These are phyloP conservation scores for Drosophila parvula DNA, from an alignment of 1,140 invertebrate species.

Conservation along the genomic window DNA sequence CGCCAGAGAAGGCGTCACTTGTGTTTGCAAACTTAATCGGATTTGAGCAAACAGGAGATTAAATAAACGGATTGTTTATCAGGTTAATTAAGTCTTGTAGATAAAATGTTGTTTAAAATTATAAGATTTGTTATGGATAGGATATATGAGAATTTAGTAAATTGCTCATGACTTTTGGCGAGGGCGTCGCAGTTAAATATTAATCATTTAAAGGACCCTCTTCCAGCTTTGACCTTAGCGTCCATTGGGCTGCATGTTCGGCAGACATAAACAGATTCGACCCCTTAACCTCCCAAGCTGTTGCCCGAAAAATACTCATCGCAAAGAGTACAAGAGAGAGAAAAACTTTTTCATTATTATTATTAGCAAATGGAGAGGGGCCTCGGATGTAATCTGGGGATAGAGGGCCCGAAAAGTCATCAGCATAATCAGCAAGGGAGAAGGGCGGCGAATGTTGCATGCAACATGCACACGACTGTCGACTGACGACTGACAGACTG, in stretches of 20 bases:
- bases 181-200: neutral
- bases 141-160: neutral
- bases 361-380: slow-evolving; percentile 52
- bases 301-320: slow-evolving; percentile 14
- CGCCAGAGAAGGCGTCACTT: neutral
- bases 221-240: slow-evolving; percentile 8
- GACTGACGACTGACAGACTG: slow-evolving; percentile 38
- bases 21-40: slow-evolving; percentile 17
- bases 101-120: neutral
- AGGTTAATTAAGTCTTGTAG: neutral
- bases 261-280: slow-evolving; percentile 36
- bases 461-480: slow-evolving; percentile 57
- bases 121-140: neutral
- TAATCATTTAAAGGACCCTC: neutral
- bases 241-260: slow-evolving; percentile 24
- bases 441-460: slow-evolving; percentile 50
- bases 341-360: slow-evolving; percentile 63
- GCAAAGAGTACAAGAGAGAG: slow-evolving; percentile 12
- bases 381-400: slow-evolving; percentile 20
- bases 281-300: slow-evolving; percentile 35
- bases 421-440: slow-evolving; percentile 60
- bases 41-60: slow-evolving; percentile 6
- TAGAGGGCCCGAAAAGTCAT: slow-evolving; percentile 45
- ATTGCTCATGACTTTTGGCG: neutral
- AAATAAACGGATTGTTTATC: neutral